phyloP scores from a whole-genome alignment of 2,888 invertebrate genomes.

The Deilephila porcellus region DNA sequence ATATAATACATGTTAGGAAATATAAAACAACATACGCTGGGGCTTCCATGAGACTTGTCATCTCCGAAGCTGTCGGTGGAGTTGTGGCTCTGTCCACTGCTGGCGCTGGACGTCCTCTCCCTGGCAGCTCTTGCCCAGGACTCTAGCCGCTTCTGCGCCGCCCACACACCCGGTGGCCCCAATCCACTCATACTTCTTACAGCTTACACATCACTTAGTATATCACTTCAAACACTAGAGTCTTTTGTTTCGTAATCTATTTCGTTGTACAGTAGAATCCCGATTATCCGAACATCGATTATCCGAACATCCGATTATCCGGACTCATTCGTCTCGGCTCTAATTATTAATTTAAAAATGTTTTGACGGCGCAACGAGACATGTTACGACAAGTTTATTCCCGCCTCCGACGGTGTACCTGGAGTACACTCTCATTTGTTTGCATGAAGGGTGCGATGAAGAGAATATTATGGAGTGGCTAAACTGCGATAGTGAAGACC shows the following conservation, averaged over 20 bases:
- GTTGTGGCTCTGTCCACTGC: conserved; percentile 84
- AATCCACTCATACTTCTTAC: conserved; percentile 85
- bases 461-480: too few relatives aligned
- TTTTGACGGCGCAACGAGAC: too few relatives aligned
- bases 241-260: not conserved
- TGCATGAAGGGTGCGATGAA: too few relatives aligned
- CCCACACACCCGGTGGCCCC: conserved; percentile 91
- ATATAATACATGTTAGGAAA: not conserved
- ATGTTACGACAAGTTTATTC: too few relatives aligned
- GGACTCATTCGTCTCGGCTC: too few relatives aligned
- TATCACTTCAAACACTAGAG: conserved; percentile 14
- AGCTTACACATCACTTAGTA: conserved; percentile 51
- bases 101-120: conserved; percentile 85
- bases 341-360: too few relatives aligned
- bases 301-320: not conserved
- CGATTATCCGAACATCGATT: too few relatives aligned
- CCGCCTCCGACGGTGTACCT: too few relatives aligned
- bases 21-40: conserved; percentile 28
- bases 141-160: conserved; percentile 90
- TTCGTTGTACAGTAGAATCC: not conserved
- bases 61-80: conserved; percentile 82
- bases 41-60: conserved; percentile 76
- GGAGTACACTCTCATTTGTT: too few relatives aligned
- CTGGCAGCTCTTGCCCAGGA: conserved; percentile 91
- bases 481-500: too few relatives aligned